Percentiles rank a stretch among this genome's conserved stretches.
Evolutionary conservation across 2,888 invertebrate species (phyloP).

Genomic region (Elegia similella): DNA sequence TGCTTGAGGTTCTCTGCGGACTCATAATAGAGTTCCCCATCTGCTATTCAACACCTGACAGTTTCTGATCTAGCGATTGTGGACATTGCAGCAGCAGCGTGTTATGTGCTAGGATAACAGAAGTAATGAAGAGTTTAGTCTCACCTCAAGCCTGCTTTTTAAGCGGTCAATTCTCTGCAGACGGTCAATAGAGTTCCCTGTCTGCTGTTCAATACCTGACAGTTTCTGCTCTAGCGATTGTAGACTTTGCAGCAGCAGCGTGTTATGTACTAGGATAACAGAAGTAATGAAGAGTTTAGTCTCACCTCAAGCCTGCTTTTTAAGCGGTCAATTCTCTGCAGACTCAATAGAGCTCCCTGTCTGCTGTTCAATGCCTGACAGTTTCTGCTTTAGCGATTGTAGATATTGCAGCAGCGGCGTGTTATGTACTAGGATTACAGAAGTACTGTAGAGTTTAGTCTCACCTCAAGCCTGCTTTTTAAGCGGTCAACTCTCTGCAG

Average conservation of each 20-base stretch:
- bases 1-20: conserved; percentile 91
- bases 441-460: conserved; percentile 1
- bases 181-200: conserved; percentile 93
- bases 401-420: conserved; percentile 86
- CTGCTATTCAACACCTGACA: no score
- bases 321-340: conserved; percentile 91
- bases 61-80: conserved; percentile 89
- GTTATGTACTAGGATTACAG: conserved; percentile 41
- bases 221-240: conserved; percentile 90
- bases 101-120: conserved; percentile 41
- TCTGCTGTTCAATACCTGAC: conserved; percentile 93
- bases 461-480: conserved; percentile 89
- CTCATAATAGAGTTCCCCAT: conserved; percentile 93
- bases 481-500: conserved; percentile 92
- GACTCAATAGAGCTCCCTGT: conserved; percentile 93
- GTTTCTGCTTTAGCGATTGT: conserved; percentile 89
- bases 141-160: conserved; percentile 89
- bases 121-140: conserved; percentile 2
- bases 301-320: conserved; percentile 89
- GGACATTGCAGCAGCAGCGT: conserved; percentile 86
- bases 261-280: conserved; percentile 43
- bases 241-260: conserved; percentile 90
- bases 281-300: not conserved
- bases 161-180: conserved; percentile 92
- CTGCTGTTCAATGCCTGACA: conserved; percentile 94